These are phyloP conservation scores for Drosophila orena DNA, from an alignment of 1,140 invertebrate species.

Conservation along the genomic window DNA sequence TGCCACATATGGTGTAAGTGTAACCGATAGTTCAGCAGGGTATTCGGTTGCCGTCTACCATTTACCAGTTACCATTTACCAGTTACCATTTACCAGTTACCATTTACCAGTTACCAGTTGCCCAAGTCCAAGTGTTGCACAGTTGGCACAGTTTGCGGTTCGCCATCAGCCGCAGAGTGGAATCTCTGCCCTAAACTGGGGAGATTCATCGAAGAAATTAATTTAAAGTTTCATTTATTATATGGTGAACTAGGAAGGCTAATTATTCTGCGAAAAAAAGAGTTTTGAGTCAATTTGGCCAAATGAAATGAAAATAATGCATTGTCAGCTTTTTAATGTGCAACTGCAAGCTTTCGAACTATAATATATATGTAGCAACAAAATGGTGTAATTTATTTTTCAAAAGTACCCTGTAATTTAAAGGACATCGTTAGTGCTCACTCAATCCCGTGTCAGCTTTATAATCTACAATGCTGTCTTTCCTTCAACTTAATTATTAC, in stretches of 20 bases:
- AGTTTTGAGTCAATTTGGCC: neutral
- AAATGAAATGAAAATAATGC: too few relatives aligned
- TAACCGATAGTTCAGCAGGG: slow-evolving; percentile 59
- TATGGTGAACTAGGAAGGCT: too few relatives aligned
- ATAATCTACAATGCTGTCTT: neutral
- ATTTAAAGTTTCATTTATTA: too few relatives aligned
- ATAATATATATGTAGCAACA: too few relatives aligned
- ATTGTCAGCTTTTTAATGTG: too few relatives aligned
- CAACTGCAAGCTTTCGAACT: too few relatives aligned
- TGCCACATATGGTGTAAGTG: slow-evolving; percentile 54
- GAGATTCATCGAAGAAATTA: too few relatives aligned
- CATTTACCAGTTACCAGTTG: slow-evolving; percentile 22
- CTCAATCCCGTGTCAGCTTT: neutral
- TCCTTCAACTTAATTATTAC: slow-evolving; percentile 4
- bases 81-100: slow-evolving; percentile 17
- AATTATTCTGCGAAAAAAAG: neutral
- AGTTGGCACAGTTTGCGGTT: slow-evolving; percentile 69
- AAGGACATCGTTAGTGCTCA: neutral
- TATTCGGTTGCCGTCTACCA: slow-evolving; percentile 56
- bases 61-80: neutral
- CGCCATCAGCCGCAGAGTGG: slow-evolving; percentile 17
- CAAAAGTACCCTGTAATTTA: neutral
- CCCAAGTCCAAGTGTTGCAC: slow-evolving; percentile 43
- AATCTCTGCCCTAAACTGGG: slow-evolving; percentile 14
- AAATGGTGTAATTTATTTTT: neutral